A percentile compares a stretch with the other conserved stretches of the same genome.
phyloP scores from a whole-genome alignment of 2,888 invertebrate genomes.

The Drosophila kambysellisi region DNA sequence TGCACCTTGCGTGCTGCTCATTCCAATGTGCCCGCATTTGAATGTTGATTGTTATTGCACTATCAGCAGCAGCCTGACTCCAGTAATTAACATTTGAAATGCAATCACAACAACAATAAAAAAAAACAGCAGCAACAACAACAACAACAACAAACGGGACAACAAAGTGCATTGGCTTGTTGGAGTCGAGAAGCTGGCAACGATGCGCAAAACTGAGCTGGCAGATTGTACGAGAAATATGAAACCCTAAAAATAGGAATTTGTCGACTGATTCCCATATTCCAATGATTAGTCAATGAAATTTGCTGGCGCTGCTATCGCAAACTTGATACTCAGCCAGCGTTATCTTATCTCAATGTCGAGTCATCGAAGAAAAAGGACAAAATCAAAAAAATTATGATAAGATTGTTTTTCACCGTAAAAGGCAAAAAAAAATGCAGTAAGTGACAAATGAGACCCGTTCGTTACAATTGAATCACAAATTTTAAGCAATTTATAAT shows the following conservation, averaged over 20 bases:
- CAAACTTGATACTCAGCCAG: constrained; percentile 15
- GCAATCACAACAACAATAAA: constrained; percentile 30
- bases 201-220: constrained; percentile 49
- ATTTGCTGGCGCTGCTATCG: constrained; percentile 2
- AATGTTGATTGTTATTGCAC: constrained; percentile 34
- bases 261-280: constrained; percentile 3
- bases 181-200: constrained; percentile 11
- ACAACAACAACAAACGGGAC: constrained; percentile 39
- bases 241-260: constrained; percentile 4
- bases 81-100: constrained; percentile 53
- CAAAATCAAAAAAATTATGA: constrained; percentile 30
- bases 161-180: constrained; percentile 66
- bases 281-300: constrained; percentile 41
- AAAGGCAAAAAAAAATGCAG: constrained; percentile 34
- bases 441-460: neutral
- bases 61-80: constrained; percentile 51
- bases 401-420: constrained; percentile 52
- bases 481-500: constrained; percentile 39
- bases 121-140: constrained; percentile 5
- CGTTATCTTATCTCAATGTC: constrained; percentile 63
- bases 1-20: constrained; percentile 27
- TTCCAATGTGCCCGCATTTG: constrained; percentile 17
- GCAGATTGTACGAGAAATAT: constrained; percentile 41
- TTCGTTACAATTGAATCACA: constrained; percentile 60
- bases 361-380: constrained; percentile 49